phyloP scores from a whole-genome alignment of 2,888 invertebrate species.

The Oscheius sp. region DNA sequence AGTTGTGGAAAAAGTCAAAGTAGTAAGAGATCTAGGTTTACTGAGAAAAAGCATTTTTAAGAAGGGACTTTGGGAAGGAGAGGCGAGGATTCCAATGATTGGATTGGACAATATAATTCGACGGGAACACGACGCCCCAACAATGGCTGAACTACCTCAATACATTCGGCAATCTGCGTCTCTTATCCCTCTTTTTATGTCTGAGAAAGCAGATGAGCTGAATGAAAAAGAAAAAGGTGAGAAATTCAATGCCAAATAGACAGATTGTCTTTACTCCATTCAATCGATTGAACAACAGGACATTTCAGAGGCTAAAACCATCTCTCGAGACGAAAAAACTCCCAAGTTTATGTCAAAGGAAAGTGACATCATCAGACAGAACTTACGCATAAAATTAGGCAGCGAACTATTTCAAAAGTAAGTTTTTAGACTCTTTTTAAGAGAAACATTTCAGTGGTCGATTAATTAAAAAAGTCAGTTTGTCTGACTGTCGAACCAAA shows the following conservation, averaged over 20 bases:
- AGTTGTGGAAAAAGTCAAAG: background rate
- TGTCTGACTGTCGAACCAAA: slow-evolving; percentile 31
- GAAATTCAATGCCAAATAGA: too few relatives aligned
- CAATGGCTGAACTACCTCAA: background rate
- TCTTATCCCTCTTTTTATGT: slow-evolving; percentile 1
- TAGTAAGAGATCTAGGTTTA: background rate
- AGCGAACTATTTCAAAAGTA: slow-evolving; percentile 28
- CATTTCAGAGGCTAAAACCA: slow-evolving; percentile 13
- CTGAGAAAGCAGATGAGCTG: background rate
- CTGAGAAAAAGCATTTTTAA: background rate
- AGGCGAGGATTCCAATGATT: background rate
- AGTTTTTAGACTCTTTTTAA: background rate
- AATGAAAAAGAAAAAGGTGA: slow-evolving; percentile 3
- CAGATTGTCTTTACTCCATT: background rate
- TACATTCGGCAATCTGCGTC: slow-evolving; percentile 19
- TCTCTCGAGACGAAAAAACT: slow-evolving; percentile 9
- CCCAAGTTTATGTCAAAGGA: slow-evolving; percentile 36
- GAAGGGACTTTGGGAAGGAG: background rate
- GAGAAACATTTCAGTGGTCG: slow-evolving; percentile 1
- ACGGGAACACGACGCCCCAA: background rate
- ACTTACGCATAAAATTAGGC: slow-evolving; percentile 22
- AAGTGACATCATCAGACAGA: slow-evolving; percentile 30
- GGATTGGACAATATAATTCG: background rate
- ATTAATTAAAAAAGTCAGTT: slow-evolving; percentile 11
- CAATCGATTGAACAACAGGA: background rate